phyloP scores from a whole-genome alignment of 2,888 invertebrate species.

The Meganola albula region DNA sequence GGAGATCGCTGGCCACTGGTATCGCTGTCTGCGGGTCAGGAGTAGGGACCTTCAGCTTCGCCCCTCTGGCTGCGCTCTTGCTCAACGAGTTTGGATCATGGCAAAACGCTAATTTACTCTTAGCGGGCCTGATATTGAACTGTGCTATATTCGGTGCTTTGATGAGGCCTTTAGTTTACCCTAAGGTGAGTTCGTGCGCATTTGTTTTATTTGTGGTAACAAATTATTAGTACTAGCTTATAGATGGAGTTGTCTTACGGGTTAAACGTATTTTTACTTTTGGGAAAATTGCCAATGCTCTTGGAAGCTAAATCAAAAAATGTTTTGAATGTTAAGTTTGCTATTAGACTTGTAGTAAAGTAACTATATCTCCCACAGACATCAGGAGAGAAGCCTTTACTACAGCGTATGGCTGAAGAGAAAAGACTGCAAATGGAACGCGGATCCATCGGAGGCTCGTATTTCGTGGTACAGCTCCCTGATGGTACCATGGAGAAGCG shows the following conservation, averaged over 20 bases:
- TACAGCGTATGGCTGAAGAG: conserved; percentile 96
- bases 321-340: no score
- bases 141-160: conserved; percentile 92
- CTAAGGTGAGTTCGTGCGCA: conserved; percentile 80
- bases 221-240: no score
- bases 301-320: no score
- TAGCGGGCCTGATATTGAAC: conserved; percentile 94
- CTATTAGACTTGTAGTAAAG: no score
- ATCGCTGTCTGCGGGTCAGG: conserved; percentile 98
- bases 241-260: no score
- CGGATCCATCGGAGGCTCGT: conserved; percentile 91
- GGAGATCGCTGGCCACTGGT: conserved; percentile 94
- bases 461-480: conserved; percentile 91
- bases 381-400: conserved; percentile 86
- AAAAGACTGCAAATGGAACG: conserved; percentile 93
- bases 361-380: no score
- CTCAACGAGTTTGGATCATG: conserved; percentile 88
- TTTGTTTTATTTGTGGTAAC: no score
- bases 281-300: no score
- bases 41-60: conserved; percentile 94
- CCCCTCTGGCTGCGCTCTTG: conserved; percentile 90
- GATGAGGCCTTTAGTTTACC: conserved; percentile 88
- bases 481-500: conserved; percentile 94
- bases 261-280: no score
- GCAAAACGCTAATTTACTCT: conserved; percentile 93